Percentiles rank a stretch among this genome's conserved stretches.
phyloP scores from a whole-genome alignment of 2,797 vertebrate species.

The Urosaurus nigricauda region DNA sequence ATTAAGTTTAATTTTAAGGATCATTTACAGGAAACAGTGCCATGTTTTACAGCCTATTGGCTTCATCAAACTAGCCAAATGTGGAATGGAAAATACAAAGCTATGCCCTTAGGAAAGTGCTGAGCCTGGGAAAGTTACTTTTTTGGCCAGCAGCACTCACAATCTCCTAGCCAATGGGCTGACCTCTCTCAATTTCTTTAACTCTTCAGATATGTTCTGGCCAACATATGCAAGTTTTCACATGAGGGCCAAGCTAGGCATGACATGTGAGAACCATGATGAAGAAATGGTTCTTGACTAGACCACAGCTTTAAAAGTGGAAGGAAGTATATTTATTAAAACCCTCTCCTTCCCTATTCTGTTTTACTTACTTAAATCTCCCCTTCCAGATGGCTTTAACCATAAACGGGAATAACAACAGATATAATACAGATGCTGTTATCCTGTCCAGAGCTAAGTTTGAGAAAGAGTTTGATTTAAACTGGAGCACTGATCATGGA shows the following conservation, averaged over 20 bases:
- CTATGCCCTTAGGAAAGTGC: too few relatives aligned
- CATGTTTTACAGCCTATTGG: not conserved
- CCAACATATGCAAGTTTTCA: too few relatives aligned
- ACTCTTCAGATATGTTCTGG: too few relatives aligned
- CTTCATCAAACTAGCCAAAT: not conserved
- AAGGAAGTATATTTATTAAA: not conserved
- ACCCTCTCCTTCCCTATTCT: too few relatives aligned
- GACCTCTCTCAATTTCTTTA: too few relatives aligned
- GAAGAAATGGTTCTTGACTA: not conserved
- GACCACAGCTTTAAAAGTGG: not conserved
- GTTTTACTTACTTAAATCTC: not conserved
- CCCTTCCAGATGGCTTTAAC: not conserved
- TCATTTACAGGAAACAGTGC: not conserved
- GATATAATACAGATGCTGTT: not conserved
- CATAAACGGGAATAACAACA: not conserved
- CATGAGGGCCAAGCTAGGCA: not conserved
- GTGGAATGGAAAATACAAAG: not conserved
- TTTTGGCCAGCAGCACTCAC: too few relatives aligned
- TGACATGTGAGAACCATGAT: not conserved
- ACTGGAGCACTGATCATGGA: not conserved
- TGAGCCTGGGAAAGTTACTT: too few relatives aligned
- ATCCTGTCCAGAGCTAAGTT: not conserved
- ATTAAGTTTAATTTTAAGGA: not conserved
- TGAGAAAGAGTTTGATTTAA: not conserved
- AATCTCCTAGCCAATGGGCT: too few relatives aligned